Evolutionary conservation across 1,140 invertebrate genomes (phyloP).

Genomic region (Drosophila parvula): DNA sequence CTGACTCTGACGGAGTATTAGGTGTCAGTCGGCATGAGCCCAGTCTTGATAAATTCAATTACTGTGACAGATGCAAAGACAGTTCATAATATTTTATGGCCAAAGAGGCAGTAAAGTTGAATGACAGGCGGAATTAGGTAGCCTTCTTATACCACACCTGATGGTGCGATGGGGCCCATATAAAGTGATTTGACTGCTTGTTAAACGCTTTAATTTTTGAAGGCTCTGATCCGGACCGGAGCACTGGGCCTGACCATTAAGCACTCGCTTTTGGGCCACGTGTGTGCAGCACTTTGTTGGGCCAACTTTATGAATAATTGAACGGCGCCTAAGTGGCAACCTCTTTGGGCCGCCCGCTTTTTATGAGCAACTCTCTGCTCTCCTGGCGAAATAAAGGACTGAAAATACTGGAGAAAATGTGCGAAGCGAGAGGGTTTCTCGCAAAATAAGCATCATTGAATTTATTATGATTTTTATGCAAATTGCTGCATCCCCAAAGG

Average conservation of each 20-base stretch:
- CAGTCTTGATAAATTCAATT: slow-evolving; percentile 3
- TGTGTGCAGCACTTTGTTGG: slow-evolving; percentile 42
- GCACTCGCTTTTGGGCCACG: slow-evolving; percentile 11
- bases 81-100: slow-evolving; percentile 37
- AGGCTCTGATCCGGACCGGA: slow-evolving; percentile 2
- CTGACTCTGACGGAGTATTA: not conserved
- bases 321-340: slow-evolving; percentile 58
- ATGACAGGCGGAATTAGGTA: slow-evolving; percentile 10
- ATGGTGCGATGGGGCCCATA: not conserved
- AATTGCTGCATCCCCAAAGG: slow-evolving; percentile 53
- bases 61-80: slow-evolving; percentile 13
- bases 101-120: slow-evolving; percentile 16
- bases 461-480: slow-evolving; percentile 77
- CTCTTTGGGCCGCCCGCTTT: slow-evolving; percentile 46
- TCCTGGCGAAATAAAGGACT: slow-evolving; percentile 37
- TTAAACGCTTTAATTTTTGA: slow-evolving; percentile 46
- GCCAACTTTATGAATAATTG: slow-evolving; percentile 72
- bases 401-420: slow-evolving; percentile 32
- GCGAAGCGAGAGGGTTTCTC: slow-evolving; percentile 29
- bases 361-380: slow-evolving; percentile 40
- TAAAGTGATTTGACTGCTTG: slow-evolving; percentile 46
- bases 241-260: slow-evolving; percentile 36
- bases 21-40: not conserved
- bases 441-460: slow-evolving; percentile 74
- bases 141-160: slow-evolving; percentile 9